Percentiles rank a stretch among this genome's conserved stretches.
These are phyloP conservation scores for Hydrotaea diabolus DNA, from an alignment of 2,888 invertebrate genomes.

Conservation along the genomic window DNA sequence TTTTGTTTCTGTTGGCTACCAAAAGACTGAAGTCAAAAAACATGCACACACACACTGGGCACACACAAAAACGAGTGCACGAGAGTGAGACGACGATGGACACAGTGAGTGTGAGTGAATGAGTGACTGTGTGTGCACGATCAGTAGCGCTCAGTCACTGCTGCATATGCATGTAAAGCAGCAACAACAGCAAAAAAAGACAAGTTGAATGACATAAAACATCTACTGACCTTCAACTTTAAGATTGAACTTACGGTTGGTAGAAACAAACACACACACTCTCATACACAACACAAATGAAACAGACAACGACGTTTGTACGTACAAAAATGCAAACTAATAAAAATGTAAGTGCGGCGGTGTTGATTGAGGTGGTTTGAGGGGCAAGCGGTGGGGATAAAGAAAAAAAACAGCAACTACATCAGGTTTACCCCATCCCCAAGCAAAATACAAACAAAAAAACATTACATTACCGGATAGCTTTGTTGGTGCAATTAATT, in stretches of 20 bases:
- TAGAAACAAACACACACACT: slow-evolving; percentile 49
- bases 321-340: slow-evolving; percentile 31
- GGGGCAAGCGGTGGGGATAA: background rate
- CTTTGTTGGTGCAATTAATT: background rate
- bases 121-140: background rate
- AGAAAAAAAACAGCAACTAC: background rate
- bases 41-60: slow-evolving; percentile 19
- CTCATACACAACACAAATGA: no score
- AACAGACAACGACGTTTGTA: background rate
- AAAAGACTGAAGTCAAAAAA: slow-evolving; percentile 44
- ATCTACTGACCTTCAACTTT: slow-evolving; percentile 81
- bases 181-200: slow-evolving; percentile 61
- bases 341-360: background rate
- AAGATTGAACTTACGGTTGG: slow-evolving; percentile 76
- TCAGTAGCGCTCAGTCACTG: background rate
- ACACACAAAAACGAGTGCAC: slow-evolving; percentile 21
- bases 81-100: slow-evolving; percentile 48
- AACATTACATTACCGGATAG: slow-evolving; percentile 16
- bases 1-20: slow-evolving; percentile 53
- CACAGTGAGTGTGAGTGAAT: slow-evolving; percentile 1
- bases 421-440: background rate
- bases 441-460: background rate
- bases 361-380: background rate
- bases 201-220: slow-evolving; percentile 81
- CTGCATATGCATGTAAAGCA: slow-evolving; percentile 41